phyloP scores from a whole-genome alignment of 2,113 vertebrate species.

The Psilopogon haemacephalus region DNA sequence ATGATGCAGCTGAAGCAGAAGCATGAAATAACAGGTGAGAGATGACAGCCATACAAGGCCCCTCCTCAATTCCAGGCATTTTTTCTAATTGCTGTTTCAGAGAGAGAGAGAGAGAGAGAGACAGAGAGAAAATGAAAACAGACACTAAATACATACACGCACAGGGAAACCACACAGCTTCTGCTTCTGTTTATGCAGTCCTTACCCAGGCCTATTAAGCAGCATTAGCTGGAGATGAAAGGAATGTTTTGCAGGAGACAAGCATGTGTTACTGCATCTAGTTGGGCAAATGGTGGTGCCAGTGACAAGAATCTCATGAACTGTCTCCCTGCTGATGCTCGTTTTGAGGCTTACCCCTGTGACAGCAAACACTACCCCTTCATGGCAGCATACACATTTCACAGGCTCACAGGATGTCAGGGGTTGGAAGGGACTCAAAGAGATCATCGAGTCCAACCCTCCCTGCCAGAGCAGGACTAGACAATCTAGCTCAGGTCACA shows the following conservation, averaged over 20 bases:
- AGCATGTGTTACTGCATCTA: neutral
- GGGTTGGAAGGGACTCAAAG: too few species aligned
- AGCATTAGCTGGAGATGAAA: slow-evolving; percentile 43
- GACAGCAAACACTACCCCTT: neutral
- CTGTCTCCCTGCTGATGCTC: neutral
- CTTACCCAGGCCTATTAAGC: slow-evolving; percentile 28
- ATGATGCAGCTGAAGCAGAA: neutral
- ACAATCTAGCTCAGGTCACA: too few species aligned
- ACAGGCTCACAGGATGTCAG: too few species aligned
- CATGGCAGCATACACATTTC: neutral
- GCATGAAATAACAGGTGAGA: neutral
- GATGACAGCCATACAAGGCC: neutral
- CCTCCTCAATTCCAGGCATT: neutral
- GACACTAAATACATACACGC: neutral
- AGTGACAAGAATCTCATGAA: neutral
- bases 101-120: neutral
- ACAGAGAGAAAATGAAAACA: neutral
- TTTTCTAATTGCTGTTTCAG: slow-evolving; percentile 3
- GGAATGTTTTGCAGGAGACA: slow-evolving; percentile 16
- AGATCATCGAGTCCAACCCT: too few species aligned
- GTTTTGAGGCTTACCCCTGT: neutral
- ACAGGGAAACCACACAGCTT: neutral
- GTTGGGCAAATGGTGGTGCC: neutral
- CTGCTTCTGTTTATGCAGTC: slow-evolving; percentile 2
- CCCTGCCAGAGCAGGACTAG: too few species aligned